These are phyloP conservation scores for Pachycephala philippinensis DNA, from an alignment of 2,113 vertebrate species.

Conservation along the genomic window DNA sequence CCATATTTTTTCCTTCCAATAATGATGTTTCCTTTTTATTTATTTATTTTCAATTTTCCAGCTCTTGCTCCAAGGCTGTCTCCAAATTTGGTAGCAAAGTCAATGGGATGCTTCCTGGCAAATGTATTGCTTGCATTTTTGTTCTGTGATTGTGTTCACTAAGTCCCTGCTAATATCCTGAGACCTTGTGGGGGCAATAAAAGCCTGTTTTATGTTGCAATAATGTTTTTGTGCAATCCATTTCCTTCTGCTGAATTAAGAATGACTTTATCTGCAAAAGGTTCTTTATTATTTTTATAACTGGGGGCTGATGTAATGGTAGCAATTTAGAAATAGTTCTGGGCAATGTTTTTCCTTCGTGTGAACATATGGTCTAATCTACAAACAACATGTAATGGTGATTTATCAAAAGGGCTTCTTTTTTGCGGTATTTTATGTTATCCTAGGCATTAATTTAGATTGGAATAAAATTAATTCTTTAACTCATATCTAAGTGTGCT, in stretches of 20 bases:
- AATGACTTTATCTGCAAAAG: conserved; percentile 33
- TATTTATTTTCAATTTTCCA: neutral
- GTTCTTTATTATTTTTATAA: conserved; percentile 4
- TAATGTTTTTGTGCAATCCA: neutral
- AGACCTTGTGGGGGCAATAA: conserved; percentile 4
- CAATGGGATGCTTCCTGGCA: neutral
- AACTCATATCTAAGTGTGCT: neutral
- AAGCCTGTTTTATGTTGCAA: neutral
- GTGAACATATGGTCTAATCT: neutral
- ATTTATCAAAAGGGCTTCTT: neutral
- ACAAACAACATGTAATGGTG: neutral
- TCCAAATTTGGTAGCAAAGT: neutral
- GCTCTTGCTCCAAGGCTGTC: neutral
- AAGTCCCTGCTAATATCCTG: neutral
- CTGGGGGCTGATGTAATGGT: conserved; percentile 1
- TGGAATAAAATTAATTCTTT: neutral
- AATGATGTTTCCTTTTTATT: neutral
- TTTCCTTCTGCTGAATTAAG: conserved; percentile 27
- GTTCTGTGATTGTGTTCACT: neutral
- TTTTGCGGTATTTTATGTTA: neutral
- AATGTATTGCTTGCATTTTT: conserved; percentile 1
- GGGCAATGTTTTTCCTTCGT: neutral
- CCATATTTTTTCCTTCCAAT: neutral
- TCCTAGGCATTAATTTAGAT: neutral
- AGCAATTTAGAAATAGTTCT: conserved; percentile 16